Evolutionary conservation across 2,888 invertebrate species (phyloP), one percentile per base, ranked within the genome.

Genomic region (Acronicta aceris): DNA sequence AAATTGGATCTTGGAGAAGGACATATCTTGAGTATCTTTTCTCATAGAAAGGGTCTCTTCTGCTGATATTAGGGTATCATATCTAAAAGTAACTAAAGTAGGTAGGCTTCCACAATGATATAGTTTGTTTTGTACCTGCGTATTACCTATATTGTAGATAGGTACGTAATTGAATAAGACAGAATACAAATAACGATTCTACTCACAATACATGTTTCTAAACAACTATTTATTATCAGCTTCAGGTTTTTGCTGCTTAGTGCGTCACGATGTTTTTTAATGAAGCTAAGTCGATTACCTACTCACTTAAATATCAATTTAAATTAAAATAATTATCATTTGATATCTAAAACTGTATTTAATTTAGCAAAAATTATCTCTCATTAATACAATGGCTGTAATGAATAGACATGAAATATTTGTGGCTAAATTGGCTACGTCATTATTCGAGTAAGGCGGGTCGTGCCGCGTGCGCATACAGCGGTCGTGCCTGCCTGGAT

Each of bases 401-500:
- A 59, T 65, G 70, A 74, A 56, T 63, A 70, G 56, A 64, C 50
- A 57, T 45, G 47, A 58, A 62, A 52, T 56, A 53, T 49, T 61
- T 21, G 56, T 36, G 53, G n/a, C 17, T 13, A 17, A 17, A 12
- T 2, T 9, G 15, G 17, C 45, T 40, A 74, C 74, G 62, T 76
- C 72, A 71, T 54, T 46, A 17, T 62, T 69, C 57, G 56, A 55
- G 62, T 61, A 45, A 47, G 59, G 42, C 42, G n/a, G 40, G 53
- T 58, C 54, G 6, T 13, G 12, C 0, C 30, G 12, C 36, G 51
- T 55, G 59, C 59, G 59, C 57, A 61, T 53, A 51, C 52, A 38
- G 59, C 51, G 68, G 30, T 61, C 61, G 67, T 64, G 75, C 40
- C 52, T 36, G 58, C 25, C 75, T 60, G 74, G 65, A 77, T 52